Evolutionary conservation across 2,888 invertebrate species (phyloP).

Genomic region (Syrphus vitripennis): DNA sequence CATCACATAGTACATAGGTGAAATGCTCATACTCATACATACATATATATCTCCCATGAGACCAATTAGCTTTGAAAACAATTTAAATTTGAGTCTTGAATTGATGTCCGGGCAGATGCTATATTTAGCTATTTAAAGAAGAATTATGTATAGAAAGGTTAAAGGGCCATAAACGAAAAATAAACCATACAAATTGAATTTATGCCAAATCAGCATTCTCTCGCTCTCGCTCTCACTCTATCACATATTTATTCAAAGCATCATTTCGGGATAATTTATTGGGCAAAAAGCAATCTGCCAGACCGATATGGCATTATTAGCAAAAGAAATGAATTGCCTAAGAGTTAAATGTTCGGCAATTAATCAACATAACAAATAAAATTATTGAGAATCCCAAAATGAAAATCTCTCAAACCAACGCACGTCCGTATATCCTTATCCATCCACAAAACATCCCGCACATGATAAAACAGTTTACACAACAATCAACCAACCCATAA

Average conservation of each 20-base stretch:
- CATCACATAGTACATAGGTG: slow-evolving; percentile 48
- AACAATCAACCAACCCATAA: slow-evolving; percentile 4
- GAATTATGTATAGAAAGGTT: neutral
- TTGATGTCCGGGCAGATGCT: slow-evolving; percentile 38
- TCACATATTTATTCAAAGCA: slow-evolving; percentile 52
- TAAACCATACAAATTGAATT: slow-evolving; percentile 46
- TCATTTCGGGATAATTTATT: slow-evolving; percentile 49
- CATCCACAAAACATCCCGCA: slow-evolving; percentile 50
- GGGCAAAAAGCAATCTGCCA: slow-evolving; percentile 47
- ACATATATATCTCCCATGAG: slow-evolving; percentile 54
- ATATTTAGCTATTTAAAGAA: neutral
- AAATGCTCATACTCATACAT: no score
- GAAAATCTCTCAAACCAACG: slow-evolving; percentile 43
- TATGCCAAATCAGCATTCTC: slow-evolving; percentile 15
- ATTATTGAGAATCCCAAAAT: slow-evolving; percentile 39
- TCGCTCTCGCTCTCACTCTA: no score
- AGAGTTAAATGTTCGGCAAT: slow-evolving; percentile 61
- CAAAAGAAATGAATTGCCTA: slow-evolving; percentile 53
- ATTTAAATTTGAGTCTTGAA: neutral
- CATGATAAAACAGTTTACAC: neutral
- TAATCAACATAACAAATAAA: slow-evolving; percentile 67
- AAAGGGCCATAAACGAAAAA: slow-evolving; percentile 20
- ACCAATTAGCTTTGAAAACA: slow-evolving; percentile 50
- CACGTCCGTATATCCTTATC: neutral
- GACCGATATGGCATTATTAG: slow-evolving; percentile 26